Conservation (phyloP, 2,888 invertebrate genomes). For the Ectemnius cavifrons region DNA sequence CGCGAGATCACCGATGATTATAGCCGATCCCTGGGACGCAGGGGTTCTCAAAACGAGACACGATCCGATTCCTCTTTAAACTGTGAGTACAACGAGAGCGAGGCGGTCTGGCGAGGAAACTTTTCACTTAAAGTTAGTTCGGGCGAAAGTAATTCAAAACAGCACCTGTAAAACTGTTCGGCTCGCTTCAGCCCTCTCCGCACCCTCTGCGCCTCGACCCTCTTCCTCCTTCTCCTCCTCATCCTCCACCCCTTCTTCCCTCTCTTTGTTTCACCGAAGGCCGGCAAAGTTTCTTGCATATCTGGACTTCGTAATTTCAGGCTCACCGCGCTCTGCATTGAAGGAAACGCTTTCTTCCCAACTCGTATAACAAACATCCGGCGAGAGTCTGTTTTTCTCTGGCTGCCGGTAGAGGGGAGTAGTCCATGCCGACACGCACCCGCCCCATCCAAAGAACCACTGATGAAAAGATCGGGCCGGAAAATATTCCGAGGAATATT, state of each 20-base stretch:
- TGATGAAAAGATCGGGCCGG: background rate
- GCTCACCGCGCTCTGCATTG: background rate
- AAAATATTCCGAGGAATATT: no score
- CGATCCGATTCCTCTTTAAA: no score
- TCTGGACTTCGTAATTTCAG: conserved; percentile 20
- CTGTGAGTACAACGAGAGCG: no score
- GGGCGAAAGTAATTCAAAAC: conserved; percentile 31
- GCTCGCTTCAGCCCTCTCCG: background rate
- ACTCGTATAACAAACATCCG: conserved; percentile 10
- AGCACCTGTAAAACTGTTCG: conserved; percentile 23
- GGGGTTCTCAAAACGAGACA: no score
- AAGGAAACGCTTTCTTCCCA: conserved; percentile 6
- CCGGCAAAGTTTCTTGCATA: conserved; percentile 17
- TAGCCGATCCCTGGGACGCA: no score
- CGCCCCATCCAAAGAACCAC: background rate
- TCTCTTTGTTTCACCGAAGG: no score
- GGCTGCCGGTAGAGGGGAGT: no score
- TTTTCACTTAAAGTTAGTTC: conserved; percentile 41
- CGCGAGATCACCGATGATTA: no score
- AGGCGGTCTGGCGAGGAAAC: conserved; percentile 12
- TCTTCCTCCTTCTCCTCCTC: no score
- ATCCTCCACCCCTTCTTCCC: no score
- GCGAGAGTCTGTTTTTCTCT: background rate
- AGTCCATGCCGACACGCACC: no score
- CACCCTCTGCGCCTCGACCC: no score